phyloP scores from a whole-genome alignment of 2,113 vertebrate genomes.

The Rhinopomastus cyanomelas region DNA sequence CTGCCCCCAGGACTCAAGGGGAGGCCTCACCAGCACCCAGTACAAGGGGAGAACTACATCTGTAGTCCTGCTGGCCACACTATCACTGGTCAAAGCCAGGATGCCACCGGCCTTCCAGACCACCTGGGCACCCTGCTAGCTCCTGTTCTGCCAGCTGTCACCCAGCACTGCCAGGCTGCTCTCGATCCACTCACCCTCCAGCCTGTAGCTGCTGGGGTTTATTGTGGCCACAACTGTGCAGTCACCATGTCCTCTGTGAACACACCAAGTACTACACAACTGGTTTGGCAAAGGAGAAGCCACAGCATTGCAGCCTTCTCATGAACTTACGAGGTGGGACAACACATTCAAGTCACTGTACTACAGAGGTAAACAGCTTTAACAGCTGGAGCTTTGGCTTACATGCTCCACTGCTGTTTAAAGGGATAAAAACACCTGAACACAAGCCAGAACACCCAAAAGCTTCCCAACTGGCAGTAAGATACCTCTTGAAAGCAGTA shows the following conservation, averaged over 20 bases:
- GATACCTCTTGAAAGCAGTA: not conserved
- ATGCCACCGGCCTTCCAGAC: no score
- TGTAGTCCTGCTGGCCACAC: no score
- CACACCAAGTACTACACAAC: not conserved
- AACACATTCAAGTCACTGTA: not conserved
- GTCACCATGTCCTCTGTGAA: not conserved
- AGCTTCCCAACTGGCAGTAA: not conserved
- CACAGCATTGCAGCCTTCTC: not conserved
- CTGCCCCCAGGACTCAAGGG: no score
- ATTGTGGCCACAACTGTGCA: no score
- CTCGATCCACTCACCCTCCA: no score
- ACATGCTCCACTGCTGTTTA: not conserved
- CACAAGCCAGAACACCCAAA: not conserved
- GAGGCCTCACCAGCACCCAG: no score
- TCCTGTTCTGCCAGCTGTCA: no score
- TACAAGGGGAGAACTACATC: no score
- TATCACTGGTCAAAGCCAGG: no score
- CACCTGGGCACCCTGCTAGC: no score
- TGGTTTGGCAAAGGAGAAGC: not conserved
- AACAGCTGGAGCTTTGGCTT: not conserved
- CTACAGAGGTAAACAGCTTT: not conserved
- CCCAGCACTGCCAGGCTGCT: no score
- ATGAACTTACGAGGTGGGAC: not conserved
- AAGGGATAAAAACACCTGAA: not conserved
- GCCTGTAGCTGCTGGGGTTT: not conserved